phyloP scores from a whole-genome alignment of 2,113 vertebrate species.

The Calyptomena viridis region DNA sequence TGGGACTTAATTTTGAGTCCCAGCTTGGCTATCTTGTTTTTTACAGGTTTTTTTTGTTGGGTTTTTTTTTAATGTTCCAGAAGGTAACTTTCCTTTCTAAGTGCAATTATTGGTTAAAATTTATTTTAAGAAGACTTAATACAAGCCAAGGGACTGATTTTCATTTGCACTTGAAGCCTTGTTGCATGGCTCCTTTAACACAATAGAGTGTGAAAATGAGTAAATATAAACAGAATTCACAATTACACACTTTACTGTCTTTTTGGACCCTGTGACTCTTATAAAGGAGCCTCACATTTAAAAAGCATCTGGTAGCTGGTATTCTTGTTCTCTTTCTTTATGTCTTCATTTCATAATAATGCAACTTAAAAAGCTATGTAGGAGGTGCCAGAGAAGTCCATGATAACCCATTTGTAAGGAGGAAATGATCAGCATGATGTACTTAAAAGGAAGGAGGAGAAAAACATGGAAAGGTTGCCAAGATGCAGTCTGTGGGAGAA shows the following conservation, averaged over 20 bases:
- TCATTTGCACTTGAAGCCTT: not conserved
- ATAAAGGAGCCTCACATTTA: not conserved
- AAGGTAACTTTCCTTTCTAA: not conserved
- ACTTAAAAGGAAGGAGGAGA: not conserved
- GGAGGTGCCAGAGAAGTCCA: conserved; percentile 14
- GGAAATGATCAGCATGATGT: not conserved
- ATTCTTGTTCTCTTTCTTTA: conserved; percentile 18
- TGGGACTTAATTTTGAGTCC: not conserved
- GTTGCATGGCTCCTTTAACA: not conserved
- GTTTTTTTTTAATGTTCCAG: not conserved
- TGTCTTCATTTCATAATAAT: conserved; percentile 6
- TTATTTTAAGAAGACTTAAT: not conserved
- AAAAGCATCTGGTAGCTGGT: not conserved
- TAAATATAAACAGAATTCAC: not conserved
- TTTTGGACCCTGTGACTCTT: not conserved
- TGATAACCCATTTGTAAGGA: conserved; percentile 10
- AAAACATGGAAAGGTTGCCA: not conserved
- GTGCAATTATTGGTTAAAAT: not conserved
- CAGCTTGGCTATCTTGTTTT: not conserved
- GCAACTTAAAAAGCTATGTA: not conserved
- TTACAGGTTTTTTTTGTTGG: not conserved
- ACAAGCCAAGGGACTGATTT: not conserved
- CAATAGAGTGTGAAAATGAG: not conserved
- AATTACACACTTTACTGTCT: not conserved
- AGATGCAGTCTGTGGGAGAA: not conserved